phyloP scores from a whole-genome alignment of 92 coral and sea anemone genomes.

The Porites cylindrica region DNA sequence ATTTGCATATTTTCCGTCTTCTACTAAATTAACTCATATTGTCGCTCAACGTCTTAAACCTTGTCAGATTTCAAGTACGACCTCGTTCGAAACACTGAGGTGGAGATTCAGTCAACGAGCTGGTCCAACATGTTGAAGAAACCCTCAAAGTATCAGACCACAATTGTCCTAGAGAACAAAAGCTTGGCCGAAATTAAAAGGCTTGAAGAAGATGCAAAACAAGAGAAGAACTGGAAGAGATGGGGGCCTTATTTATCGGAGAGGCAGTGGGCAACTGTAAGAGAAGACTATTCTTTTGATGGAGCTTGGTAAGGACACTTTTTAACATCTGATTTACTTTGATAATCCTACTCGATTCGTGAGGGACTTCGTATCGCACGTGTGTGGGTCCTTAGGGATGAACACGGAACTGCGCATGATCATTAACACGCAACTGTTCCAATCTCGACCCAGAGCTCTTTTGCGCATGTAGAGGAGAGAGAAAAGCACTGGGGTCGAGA shows the following conservation, averaged over 20 bases:
- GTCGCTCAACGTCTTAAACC: neutral
- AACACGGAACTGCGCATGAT: no score
- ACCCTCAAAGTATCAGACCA: constrained; percentile 54
- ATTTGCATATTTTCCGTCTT: constrained; percentile 19
- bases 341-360: no score
- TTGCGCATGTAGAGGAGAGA: no score
- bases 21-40: neutral
- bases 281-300: constrained; percentile 95
- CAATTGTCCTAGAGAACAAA: constrained; percentile 78
- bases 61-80: neutral
- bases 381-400: no score
- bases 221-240: constrained; percentile 93
- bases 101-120: neutral
- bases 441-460: no score
- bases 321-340: no score
- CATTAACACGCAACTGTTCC: no score
- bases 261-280: constrained; percentile 98
- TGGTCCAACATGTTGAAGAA: constrained; percentile 49
- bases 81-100: neutral
- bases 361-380: no score
- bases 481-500: no score
- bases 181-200: constrained; percentile 79
- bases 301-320: constrained; percentile 81
- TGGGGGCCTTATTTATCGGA: constrained; percentile 99
- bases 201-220: constrained; percentile 78